A percentile compares a stretch with the other conserved stretches of the same genome.
Conservation (phyloP, 2,113 vertebrate species). For the Edolisoma coerulescens region DNA sequence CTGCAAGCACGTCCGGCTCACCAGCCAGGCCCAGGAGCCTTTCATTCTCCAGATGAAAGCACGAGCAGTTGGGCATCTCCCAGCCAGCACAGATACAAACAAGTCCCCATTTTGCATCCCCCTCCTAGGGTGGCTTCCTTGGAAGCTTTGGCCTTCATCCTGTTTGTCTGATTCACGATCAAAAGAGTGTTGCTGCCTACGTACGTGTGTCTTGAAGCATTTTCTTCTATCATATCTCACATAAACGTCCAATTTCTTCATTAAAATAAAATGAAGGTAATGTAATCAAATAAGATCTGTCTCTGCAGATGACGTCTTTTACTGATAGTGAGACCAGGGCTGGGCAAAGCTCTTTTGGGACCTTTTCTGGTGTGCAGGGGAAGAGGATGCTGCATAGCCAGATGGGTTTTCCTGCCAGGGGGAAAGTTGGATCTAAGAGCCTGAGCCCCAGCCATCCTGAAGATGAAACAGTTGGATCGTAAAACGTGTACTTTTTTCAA, state of each 20-base stretch:
- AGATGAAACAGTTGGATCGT: conserved; percentile 32
- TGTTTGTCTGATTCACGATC: neutral
- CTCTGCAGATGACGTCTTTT: neutral
- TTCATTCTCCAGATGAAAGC: conserved; percentile 37
- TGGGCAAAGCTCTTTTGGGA: neutral
- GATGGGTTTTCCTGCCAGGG: neutral
- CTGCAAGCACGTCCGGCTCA: neutral
- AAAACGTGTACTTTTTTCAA: neutral
- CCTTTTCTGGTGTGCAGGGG: neutral
- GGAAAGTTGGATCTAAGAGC: neutral
- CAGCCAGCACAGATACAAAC: neutral
- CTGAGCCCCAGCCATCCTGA: neutral
- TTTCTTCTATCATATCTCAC: neutral
- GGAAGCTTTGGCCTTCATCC: conserved; percentile 36
- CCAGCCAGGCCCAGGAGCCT: neutral
- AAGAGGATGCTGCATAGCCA: neutral
- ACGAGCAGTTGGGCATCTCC: neutral
- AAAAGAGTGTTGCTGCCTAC: conserved; percentile 16
- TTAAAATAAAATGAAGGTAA: neutral
- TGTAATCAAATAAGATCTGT: neutral
- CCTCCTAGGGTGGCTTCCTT: conserved; percentile 8
- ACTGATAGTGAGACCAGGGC: neutral
- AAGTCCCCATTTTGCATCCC: neutral
- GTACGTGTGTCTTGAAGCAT: conserved; percentile 7
- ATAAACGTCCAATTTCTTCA: neutral